Conservation (phyloP, 2,113 vertebrate species). For the Melanerpes aurifrons region DNA sequence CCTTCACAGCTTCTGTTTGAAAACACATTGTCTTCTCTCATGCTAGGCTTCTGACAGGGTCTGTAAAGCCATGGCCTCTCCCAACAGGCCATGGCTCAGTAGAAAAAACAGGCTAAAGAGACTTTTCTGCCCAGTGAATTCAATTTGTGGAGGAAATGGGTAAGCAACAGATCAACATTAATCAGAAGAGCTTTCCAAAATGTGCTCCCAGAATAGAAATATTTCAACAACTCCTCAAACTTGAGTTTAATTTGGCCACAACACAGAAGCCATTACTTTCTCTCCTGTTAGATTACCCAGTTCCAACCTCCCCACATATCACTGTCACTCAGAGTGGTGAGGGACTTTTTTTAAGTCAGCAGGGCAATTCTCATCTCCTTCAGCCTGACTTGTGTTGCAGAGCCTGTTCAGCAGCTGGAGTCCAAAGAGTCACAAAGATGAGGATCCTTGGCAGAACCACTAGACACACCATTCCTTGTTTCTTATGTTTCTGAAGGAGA, state of each 20-base stretch:
- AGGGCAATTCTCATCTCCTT: background rate
- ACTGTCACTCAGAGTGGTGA: fast-evolving
- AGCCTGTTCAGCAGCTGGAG: background rate
- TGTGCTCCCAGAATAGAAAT: background rate
- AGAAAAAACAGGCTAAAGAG: background rate
- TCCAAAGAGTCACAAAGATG: background rate
- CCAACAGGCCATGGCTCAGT: background rate
- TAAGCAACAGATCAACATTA: fast-evolving
- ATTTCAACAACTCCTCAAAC: background rate
- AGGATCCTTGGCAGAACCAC: background rate
- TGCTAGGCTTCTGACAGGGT: background rate
- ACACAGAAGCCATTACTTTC: background rate
- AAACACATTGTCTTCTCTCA: background rate
- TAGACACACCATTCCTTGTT: fast-evolving
- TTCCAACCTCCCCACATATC: background rate
- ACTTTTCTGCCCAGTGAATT: background rate
- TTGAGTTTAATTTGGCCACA: background rate
- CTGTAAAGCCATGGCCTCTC: background rate
- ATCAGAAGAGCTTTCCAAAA: background rate
- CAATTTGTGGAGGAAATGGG: background rate
- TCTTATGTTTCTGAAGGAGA: background rate
- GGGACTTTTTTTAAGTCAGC: background rate
- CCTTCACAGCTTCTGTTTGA: background rate
- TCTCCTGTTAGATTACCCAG: background rate
- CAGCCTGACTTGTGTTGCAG: too few species aligned